Base-by-base conservation (phyloP, 1,140 invertebrate genomes). In the Drosophila sp. region DNA sequence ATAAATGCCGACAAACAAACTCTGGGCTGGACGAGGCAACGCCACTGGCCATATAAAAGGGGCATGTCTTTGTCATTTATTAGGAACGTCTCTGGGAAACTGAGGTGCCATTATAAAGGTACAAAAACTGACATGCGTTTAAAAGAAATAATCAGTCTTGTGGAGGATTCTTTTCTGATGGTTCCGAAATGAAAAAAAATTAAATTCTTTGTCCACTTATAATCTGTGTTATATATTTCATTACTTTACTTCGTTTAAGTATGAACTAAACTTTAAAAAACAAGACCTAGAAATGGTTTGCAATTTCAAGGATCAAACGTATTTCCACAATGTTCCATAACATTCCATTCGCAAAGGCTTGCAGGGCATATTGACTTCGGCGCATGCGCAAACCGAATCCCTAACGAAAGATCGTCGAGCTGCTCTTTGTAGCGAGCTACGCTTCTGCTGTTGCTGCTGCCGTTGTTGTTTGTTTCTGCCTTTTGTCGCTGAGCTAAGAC, bases 331-430 rank as follows among this genome's bases (percentile, higher is more conserved):
- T 36, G 40, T 70, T 62, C 11, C n/a, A 38, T 2, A 61, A 65
- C 34, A 38, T 62, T 62, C 11, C n/a, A 54, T 13, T 46, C 18
- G 8, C 29, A 27, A 36, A 18, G n/a, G 25, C 40, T 36, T 29
- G 34, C 41, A 76, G 72, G 46, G 70, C 67, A 80, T 74, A 53
- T 34, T 14, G 18, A 51, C 16, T 63, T 67, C 75, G 80, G 58
- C 78, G 54, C 71, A 71, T 62, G 29, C 41, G 21, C 61, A 63
- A 38, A 66, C 14, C 43, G 46, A 73, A 50, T 29, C 45, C 41
- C 53, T 69, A 64, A 27, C 53, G 41, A 21, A 78, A 79, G 78
- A 80, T 80, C 67, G 63, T 59, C 61, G 62, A 56, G 51, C 63
- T 58, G 40, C 71, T 58, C 57, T 71, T 77, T 66, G 59, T 48